Evolutionary conservation across 2,888 invertebrate species (phyloP).

Genomic region (Tryphoninae sp.): DNA sequence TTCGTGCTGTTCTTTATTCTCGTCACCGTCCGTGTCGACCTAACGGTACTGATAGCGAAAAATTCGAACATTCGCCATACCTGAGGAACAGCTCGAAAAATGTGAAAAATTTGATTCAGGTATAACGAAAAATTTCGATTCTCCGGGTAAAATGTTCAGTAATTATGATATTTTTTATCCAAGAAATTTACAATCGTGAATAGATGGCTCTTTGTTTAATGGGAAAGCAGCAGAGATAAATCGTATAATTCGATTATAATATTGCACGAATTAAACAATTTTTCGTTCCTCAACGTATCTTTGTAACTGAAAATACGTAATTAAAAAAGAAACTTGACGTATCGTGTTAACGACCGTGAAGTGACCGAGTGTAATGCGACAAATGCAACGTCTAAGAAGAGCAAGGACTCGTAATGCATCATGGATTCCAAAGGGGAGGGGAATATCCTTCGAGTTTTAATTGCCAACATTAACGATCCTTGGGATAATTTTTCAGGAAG

Average conservation of each 20-base stretch:
- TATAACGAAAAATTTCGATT: too few relatives aligned
- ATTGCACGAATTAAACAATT: background rate
- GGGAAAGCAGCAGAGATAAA: too few relatives aligned
- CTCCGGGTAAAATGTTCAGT: too few relatives aligned
- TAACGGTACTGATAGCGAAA: conserved; percentile 70
- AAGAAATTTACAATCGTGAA: too few relatives aligned
- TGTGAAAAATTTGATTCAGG: too few relatives aligned
- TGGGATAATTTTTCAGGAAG: conserved; percentile 56
- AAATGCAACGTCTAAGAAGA: conserved; percentile 37
- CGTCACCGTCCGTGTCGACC: conserved; percentile 46
- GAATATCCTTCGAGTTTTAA: conserved; percentile 54
- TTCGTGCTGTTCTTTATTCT: conserved; percentile 21
- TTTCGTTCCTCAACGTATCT: conserved; percentile 6
- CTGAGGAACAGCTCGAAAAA: background rate
- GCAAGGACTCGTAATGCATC: conserved; percentile 45
- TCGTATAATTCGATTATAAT: background rate
- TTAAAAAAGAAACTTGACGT: conserved; percentile 26
- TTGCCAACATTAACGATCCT: conserved; percentile 38
- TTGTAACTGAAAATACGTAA: background rate
- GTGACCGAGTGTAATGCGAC: conserved; percentile 5
- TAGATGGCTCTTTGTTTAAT: too few relatives aligned
- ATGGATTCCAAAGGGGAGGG: conserved; percentile 31
- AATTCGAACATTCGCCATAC: conserved; percentile 48
- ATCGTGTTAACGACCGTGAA: conserved; percentile 43
- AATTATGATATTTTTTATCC: too few relatives aligned